Base-by-base conservation (phyloP, 2,888 invertebrate species). In the Zootermopsis nevadensis region DNA sequence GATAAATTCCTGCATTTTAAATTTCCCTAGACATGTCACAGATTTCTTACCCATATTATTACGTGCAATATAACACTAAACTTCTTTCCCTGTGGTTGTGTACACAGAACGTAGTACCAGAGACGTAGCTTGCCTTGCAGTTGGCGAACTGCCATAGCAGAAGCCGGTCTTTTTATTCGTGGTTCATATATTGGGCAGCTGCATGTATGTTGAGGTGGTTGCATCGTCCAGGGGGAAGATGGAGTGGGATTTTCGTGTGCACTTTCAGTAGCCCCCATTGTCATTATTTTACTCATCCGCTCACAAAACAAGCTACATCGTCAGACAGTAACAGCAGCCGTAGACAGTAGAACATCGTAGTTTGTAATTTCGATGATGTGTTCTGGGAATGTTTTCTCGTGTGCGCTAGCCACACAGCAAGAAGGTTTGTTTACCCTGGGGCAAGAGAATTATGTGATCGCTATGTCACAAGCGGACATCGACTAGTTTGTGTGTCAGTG, bases 361-460 rank as follows among this genome's bases (percentile, higher is more conserved):
- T 74, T 74, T 38, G 10, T 74, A 74, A 74, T 74, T 74, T 74
- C 38, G 38, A 42, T 74, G 38, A 74, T 42, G 74, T 74, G 74
- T 74, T 74, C 31, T 8, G 74, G 74, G 74, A 74, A 12, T 33
- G 35, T 38, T 74, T n/a, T n/a, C 74, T 38, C 74, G n/a, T n/a
- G 42, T n/a, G 12, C 24, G 74, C 60, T n/a, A 38, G 38, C 6
- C 19, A 69, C 15, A 33, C 12, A 69, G 69, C 30, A 33, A 66
- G 48, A 22, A 66, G 33, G 69, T 33, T 69, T 35, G 69, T 69
- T 69, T n/a, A n/a, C 33, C 24, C 35, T 2, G 27, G n/a, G 69
- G 22, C 19, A 31, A 69, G 30, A 31, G 15, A 69, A 69, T 74
- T 38, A 74, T 74, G 38, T 60, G n/a, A 38, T 4, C 15, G 74